phyloP scores from a whole-genome alignment of 2,113 vertebrate genomes.

The Dipodomys stephensi region DNA sequence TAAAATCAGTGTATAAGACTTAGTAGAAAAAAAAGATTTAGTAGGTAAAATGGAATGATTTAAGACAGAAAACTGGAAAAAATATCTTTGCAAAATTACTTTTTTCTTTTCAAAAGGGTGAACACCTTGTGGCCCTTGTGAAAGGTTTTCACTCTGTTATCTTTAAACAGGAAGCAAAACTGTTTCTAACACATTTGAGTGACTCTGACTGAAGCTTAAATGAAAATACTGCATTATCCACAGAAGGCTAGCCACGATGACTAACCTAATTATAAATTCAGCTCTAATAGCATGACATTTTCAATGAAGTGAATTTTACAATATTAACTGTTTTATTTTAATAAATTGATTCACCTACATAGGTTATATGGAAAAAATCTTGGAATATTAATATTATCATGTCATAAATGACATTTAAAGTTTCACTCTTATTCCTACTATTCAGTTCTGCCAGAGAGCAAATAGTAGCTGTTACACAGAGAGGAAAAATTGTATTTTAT shows the following conservation, averaged over 20 bases:
- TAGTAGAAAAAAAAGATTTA: background rate
- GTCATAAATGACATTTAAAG: background rate
- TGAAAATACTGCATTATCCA: background rate
- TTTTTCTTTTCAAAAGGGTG: too few relatives aligned
- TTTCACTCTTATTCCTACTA: background rate
- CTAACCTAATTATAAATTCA: background rate
- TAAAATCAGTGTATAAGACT: background rate
- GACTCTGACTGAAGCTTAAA: background rate
- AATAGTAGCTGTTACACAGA: background rate
- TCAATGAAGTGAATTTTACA: background rate
- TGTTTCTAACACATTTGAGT: background rate
- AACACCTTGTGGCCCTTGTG: background rate
- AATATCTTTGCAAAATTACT: background rate
- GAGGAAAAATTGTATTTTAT: background rate
- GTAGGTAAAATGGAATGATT: background rate
- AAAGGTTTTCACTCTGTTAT: constrained; percentile 7
- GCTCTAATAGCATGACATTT: background rate
- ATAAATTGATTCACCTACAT: background rate
- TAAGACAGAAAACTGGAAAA: background rate
- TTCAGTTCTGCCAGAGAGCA: background rate
- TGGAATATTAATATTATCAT: background rate
- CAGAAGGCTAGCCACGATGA: background rate
- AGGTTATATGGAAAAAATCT: background rate
- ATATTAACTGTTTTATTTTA: background rate
- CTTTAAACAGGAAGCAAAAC: background rate